A percentile compares a stretch with the other conserved stretches of the same genome.
These are phyloP conservation scores for Labrus mixtus DNA, from an alignment of 2,113 vertebrate genomes.

Conservation along the genomic window DNA sequence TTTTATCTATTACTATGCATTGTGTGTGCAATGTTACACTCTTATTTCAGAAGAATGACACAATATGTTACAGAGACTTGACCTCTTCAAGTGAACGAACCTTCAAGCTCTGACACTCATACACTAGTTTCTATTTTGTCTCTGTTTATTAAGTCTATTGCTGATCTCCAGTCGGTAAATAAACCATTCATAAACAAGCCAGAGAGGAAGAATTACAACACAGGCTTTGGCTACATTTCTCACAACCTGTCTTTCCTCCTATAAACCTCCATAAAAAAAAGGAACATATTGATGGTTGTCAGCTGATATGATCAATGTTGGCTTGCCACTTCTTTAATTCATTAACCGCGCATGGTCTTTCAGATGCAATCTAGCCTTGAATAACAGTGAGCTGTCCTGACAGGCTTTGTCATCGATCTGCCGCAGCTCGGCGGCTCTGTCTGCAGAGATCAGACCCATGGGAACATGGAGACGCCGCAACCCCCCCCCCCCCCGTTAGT, in stretches of 20 bases:
- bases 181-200: slow-evolving; percentile 12
- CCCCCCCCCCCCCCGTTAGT: slow-evolving; percentile 19
- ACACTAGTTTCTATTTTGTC: background rate
- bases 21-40: too few relatives aligned
- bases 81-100: too few relatives aligned
- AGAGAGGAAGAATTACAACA: background rate
- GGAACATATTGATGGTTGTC: slow-evolving; percentile 59
- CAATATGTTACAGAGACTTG: too few relatives aligned
- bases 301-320: slow-evolving; percentile 64
- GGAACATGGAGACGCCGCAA: slow-evolving; percentile 48
- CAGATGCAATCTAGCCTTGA: slow-evolving; percentile 66
- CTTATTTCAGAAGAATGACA: too few relatives aligned
- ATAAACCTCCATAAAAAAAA: slow-evolving; percentile 30
- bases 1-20: too few relatives aligned
- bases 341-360: slow-evolving; percentile 63
- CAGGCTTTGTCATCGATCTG: slow-evolving; percentile 75
- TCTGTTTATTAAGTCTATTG: slow-evolving; percentile 16
- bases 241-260: slow-evolving; percentile 28
- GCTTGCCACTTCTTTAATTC: slow-evolving; percentile 72
- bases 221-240: slow-evolving; percentile 22
- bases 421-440: slow-evolving; percentile 43
- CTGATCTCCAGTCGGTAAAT: slow-evolving; percentile 29
- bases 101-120: background rate
- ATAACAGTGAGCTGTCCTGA: slow-evolving; percentile 65
- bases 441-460: slow-evolving; percentile 50